Evolutionary conservation across 2,888 invertebrate species (phyloP).

Genomic region (Heliconius aoede): DNA sequence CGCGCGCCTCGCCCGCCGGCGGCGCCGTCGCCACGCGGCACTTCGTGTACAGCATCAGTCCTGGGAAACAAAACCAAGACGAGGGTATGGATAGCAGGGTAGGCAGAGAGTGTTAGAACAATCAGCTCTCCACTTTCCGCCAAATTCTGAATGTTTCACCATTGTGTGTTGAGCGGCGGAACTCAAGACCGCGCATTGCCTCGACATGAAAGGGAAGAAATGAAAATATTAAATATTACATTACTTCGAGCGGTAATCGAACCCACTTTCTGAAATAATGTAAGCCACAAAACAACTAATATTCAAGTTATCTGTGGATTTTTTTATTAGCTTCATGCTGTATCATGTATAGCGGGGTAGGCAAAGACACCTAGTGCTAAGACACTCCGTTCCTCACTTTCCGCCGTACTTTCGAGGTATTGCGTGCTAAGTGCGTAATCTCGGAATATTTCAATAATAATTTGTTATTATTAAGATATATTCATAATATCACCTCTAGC

Average conservation of each 20-base stretch:
- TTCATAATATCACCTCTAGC: constrained; percentile 84
- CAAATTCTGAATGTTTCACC: background rate
- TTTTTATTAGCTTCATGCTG: too few relatives aligned
- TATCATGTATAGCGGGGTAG: too few relatives aligned
- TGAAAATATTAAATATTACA: background rate
- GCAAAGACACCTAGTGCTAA: too few relatives aligned
- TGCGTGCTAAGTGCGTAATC: too few relatives aligned
- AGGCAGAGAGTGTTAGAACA: background rate
- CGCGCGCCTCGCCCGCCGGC: constrained; percentile 73
- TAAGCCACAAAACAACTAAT: background rate
- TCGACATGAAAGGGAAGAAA: background rate
- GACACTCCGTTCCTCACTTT: too few relatives aligned
- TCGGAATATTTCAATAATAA: background rate
- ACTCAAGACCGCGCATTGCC: background rate
- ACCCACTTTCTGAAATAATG: background rate
- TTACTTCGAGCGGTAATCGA: background rate
- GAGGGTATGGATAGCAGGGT: too few relatives aligned
- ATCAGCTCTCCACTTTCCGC: background rate
- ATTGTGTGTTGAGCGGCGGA: background rate
- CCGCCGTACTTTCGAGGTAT: too few relatives aligned
- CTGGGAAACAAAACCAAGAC: constrained; percentile 52
- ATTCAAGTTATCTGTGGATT: too few relatives aligned
- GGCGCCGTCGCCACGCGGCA: constrained; percentile 88
- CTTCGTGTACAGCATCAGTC: constrained; percentile 88
- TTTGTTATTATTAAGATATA: background rate